A percentile compares a stretch with the other conserved stretches of the same genome.
Evolutionary conservation across 2,797 vertebrate species (phyloP).

Genomic region (Tangara arthus): DNA sequence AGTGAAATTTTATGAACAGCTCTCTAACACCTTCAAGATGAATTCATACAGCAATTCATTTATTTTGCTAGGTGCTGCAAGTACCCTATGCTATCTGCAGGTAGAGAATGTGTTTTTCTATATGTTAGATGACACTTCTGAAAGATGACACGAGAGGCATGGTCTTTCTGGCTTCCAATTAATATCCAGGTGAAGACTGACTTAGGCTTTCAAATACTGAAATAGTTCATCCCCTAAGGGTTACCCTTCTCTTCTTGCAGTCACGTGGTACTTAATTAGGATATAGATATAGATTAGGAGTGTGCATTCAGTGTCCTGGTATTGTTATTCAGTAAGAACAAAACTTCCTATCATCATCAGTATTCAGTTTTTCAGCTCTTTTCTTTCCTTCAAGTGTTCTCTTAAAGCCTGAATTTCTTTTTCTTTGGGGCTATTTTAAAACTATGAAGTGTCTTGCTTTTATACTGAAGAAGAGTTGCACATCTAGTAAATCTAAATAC

Average conservation of each 20-base stretch:
- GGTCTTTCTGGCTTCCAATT: background rate
- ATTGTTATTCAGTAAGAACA: background rate
- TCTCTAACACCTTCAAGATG: background rate
- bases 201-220: background rate
- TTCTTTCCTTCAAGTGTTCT: background rate
- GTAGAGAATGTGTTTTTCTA: background rate
- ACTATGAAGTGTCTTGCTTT: background rate
- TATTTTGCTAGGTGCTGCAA: background rate
- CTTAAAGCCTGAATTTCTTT: background rate
- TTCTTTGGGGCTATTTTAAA: background rate
- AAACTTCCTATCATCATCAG: background rate
- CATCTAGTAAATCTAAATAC: background rate
- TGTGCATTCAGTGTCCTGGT: background rate
- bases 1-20: background rate
- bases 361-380: background rate
- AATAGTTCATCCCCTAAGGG: background rate
- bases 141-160: background rate
- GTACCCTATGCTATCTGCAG: background rate
- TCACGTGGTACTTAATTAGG: background rate
- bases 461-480: background rate
- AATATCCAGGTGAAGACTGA: background rate
- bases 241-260: background rate
- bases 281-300: background rate
- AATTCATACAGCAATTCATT: background rate
- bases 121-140: background rate